Base-by-base conservation (phyloP, 1,140 invertebrate genomes). In the Drosophila kikkawai region DNA sequence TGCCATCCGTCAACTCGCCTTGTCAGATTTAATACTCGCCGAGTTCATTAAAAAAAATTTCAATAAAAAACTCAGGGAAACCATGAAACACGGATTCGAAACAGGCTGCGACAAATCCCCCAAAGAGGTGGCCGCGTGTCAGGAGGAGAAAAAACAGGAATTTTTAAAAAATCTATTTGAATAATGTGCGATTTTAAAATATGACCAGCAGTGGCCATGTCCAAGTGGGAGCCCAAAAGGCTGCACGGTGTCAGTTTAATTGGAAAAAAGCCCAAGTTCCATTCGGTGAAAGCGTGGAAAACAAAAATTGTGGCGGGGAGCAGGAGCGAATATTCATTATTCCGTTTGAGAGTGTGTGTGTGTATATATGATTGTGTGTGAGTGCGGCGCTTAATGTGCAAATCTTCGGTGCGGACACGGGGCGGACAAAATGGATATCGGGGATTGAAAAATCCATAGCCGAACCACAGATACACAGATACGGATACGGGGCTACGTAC, bases 161-260 rank as follows among this genome's bases (percentile, higher is more conserved):
- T 80, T 87, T 71, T 75, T 67, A 66, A 81, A 91, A 90, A 91
- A 88, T 80, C 51, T 76, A 91, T 91, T 91, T 91, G 88, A 91
- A 83, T 88, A 91, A 91, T 91, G 87, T 91, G 87, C 87, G 87
- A 91, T 91, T 91, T 91, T 91, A 84, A 88, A 88, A 90, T 88
- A 88, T 70, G 57, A 42, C 48, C 55, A 45, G 29, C 56, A 26
- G 26, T 59, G 74, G 36, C 68, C 73, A 84, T 66, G 68, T 63
- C 65, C 59, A 45, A 65, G 79, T 42, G 55, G 63, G 48, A 36
- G 29, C 59, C 75, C 45, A 61, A 47, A 79, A 73, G 67, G 71
- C 66, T 68, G 66, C 42, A 45, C 69, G 77, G 74, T 88, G 84
- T 88, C 85, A 68, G 81, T 84, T 88, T 88, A 88, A 88, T 88